A percentile compares a stretch with the other conserved stretches of the same genome.
These are phyloP conservation scores for Byasa hedistus DNA, from an alignment of 2,888 invertebrate genomes.

Conservation along the genomic window DNA sequence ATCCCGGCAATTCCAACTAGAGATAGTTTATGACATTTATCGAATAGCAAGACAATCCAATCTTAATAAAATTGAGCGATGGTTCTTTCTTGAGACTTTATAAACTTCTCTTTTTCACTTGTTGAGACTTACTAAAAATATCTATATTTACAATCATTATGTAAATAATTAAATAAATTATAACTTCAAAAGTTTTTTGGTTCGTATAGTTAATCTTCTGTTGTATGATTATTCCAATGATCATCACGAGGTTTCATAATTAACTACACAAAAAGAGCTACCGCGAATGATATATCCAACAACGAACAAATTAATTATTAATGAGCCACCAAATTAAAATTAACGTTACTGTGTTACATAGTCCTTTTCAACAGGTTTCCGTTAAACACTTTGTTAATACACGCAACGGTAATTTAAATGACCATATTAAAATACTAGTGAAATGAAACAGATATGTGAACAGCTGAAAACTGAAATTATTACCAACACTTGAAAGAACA, in stretches of 20 bases:
- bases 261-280: neutral
- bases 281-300: neutral
- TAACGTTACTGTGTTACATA: neutral
- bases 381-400: slow-evolving; percentile 12
- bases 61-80: too few relatives aligned
- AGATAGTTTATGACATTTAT: too few relatives aligned
- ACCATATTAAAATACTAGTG: slow-evolving; percentile 8
- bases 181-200: too few relatives aligned
- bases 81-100: too few relatives aligned
- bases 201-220: too few relatives aligned
- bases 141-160: too few relatives aligned
- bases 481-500: neutral
- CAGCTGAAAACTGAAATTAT: slow-evolving; percentile 1
- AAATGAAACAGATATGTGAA: slow-evolving; percentile 6
- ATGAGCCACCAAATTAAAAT: neutral
- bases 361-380: slow-evolving; percentile 3
- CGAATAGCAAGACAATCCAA: too few relatives aligned
- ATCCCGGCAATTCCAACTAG: too few relatives aligned
- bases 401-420: slow-evolving; percentile 15
- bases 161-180: too few relatives aligned
- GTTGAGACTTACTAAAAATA: too few relatives aligned
- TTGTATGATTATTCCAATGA: neutral
- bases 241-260: neutral
- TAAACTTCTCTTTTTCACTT: too few relatives aligned
- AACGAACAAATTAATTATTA: neutral